Conservation (phyloP, 2,888 invertebrate species). For the Dryococelus australis region DNA sequence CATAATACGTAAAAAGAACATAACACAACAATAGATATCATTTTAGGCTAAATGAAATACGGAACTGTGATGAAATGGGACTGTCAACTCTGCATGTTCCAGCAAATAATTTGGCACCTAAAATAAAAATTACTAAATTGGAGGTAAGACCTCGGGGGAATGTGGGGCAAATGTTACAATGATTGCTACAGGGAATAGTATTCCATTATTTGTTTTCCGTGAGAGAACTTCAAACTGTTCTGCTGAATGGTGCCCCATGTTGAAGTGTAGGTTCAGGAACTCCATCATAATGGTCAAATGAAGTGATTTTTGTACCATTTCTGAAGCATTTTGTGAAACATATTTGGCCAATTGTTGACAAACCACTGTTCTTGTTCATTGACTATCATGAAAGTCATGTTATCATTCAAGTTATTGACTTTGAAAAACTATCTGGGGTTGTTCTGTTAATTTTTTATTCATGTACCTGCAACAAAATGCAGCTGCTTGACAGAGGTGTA, state of each 20-base stretch:
- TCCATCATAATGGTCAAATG: constrained; percentile 11
- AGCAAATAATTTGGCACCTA: neutral
- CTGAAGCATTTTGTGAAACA: constrained; percentile 26
- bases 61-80: constrained; percentile 20
- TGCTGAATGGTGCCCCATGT: constrained; percentile 20
- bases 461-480: constrained; percentile 16
- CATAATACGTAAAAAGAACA: no score
- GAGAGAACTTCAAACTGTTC: neutral
- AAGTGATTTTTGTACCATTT: constrained; percentile 19
- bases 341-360: constrained; percentile 17
- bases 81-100: constrained; percentile 13
- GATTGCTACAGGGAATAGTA: neutral
- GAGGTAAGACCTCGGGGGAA: neutral
- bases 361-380: neutral
- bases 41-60: neutral
- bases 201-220: no score
- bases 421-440: neutral
- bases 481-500: constrained; percentile 13
- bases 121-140: constrained; percentile 11
- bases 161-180: neutral
- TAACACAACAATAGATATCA: neutral
- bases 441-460: constrained; percentile 23
- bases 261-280: constrained; percentile 19
- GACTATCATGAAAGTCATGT: constrained; percentile 30
- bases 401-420: constrained; percentile 27